Base-by-base conservation (phyloP, 2,113 vertebrate species). In the Hippolais icterina region DNA sequence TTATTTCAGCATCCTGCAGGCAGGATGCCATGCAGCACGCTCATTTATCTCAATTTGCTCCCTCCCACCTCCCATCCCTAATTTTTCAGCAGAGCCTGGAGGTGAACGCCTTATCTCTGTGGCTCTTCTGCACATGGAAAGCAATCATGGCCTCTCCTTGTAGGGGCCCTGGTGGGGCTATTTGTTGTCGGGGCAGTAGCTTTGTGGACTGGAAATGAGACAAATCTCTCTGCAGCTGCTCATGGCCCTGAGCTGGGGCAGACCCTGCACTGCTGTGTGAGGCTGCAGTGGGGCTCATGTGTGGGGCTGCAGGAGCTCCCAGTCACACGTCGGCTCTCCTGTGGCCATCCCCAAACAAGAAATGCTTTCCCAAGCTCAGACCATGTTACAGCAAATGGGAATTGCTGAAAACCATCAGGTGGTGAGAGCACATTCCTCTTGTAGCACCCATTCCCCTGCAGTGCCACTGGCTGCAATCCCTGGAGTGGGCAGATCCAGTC, bases 21-120 rank as follows among this genome's bases (percentile, higher is more conserved):
- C 95, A 76, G 85, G 61, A 56, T 86, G 94, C 93, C 87, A 81
- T 2, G 68, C 52, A 71, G 91, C 78, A 80, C 1, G 0, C 96
- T 97, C 97, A 96, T 97, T 97, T 97, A 97, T 97, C 97, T 97
- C 96, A 95, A 97, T 97, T 97, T 97, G 72, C 94, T 93, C 95
- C 94, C 81, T 87, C 89, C 94, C 56, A 89, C 93, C 85, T 91
- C 79, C 83, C 66, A 46, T 83, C 68, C 91, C 91, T 89, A 87
- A 95, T 96, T 96, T 95, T 94, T 96, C 86, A 94, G 47, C 92
- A 77, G 85, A 86, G 93, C 92, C 90, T 47, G 80, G 96, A 96
- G 96, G 94, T 93, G 94, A 95, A 90, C 91, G 85, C 52, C 88
- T 96, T 94, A 95, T 96, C 95, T 93, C 25, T 23, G 54, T 39